phyloP scores from a whole-genome alignment of 2,797 vertebrate genomes.

The Gymnoscopelus microlampas region DNA sequence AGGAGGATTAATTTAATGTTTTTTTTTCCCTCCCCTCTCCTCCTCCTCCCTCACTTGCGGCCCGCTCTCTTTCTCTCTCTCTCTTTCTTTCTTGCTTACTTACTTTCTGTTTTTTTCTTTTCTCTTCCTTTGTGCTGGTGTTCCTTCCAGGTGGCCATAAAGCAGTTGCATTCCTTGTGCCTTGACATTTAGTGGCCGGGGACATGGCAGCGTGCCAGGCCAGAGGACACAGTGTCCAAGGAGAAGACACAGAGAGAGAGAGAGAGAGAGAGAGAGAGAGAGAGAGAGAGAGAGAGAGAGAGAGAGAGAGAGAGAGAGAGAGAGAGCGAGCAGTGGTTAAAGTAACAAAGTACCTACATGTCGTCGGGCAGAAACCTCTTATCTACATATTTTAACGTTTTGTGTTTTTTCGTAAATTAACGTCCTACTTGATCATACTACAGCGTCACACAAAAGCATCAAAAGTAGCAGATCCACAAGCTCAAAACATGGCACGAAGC shows the following conservation, averaged over 20 bases:
- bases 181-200: slow-evolving; percentile 67
- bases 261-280: not conserved
- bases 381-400: no score
- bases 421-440: no score
- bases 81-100: slow-evolving; percentile 51
- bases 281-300: no score
- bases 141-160: slow-evolving; percentile 75
- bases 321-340: no score
- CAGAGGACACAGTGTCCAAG: slow-evolving; percentile 44
- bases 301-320: no score
- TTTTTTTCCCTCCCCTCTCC: slow-evolving; percentile 48
- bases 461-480: no score
- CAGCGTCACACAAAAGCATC: no score
- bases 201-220: slow-evolving; percentile 66
- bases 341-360: no score
- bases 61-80: not conserved
- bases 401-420: no score
- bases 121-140: slow-evolving; percentile 55
- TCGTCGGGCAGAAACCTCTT: no score
- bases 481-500: no score
- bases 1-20: slow-evolving; percentile 84
- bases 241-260: slow-evolving; percentile 18
- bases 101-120: slow-evolving; percentile 48
- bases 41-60: not conserved
- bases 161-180: slow-evolving; percentile 62